Conservation (phyloP, 2,888 invertebrate species). For the Aleiodes alternator region DNA sequence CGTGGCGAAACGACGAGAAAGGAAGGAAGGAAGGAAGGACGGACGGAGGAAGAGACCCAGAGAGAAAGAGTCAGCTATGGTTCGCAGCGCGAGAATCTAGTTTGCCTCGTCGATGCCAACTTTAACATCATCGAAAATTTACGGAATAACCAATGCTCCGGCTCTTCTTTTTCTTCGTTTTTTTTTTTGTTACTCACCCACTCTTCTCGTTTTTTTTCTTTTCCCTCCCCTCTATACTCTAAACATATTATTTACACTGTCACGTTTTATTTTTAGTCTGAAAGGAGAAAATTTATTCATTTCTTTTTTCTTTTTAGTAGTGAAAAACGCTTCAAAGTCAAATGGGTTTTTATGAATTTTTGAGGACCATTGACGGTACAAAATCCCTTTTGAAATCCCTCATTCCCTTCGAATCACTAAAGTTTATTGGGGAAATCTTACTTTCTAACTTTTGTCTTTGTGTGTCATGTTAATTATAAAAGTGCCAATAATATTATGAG, state of each 20-base stretch:
- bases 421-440: slow-evolving; percentile 42
- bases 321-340: slow-evolving; percentile 25
- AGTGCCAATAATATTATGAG: background rate
- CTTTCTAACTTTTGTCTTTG: slow-evolving; percentile 24
- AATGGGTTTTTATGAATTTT: slow-evolving; percentile 28
- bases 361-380: slow-evolving; percentile 18
- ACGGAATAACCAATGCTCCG: slow-evolving; percentile 41
- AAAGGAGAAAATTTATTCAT: background rate
- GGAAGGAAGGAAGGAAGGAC: slow-evolving; percentile 36
- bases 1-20: slow-evolving; percentile 36
- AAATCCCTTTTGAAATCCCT: background rate
- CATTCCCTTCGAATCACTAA: no score
- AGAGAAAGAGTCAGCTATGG: slow-evolving; percentile 40
- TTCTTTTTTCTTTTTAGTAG: slow-evolving; percentile 9
- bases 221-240: background rate
- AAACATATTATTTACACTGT: slow-evolving; percentile 14
- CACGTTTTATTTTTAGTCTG: slow-evolving; percentile 15
- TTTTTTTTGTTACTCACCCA: slow-evolving; percentile 1
- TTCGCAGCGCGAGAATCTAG: slow-evolving; percentile 49
- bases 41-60: slow-evolving; percentile 32
- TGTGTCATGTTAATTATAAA: slow-evolving; percentile 46
- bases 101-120: slow-evolving; percentile 52
- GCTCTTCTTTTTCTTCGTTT: slow-evolving; percentile 24
- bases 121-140: slow-evolving; percentile 46
- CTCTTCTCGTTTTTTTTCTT: background rate